Evolutionary conservation across 2,113 vertebrate species (phyloP).

Genomic region (Bambusicola thoracicus): DNA sequence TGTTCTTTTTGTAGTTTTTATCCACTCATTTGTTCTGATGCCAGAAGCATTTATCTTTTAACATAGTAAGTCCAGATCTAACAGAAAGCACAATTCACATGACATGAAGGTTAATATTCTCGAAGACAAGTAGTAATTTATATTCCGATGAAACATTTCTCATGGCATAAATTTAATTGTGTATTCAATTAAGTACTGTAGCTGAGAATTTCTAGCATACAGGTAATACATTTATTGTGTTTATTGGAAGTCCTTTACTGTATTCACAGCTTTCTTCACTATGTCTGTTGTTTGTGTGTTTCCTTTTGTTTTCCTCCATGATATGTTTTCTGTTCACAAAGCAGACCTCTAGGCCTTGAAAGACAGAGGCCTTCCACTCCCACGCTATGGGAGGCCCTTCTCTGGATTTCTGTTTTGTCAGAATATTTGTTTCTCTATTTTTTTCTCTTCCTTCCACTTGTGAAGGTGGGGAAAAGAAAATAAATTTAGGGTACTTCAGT

Average conservation of each 20-base stretch:
- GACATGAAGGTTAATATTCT: not conserved
- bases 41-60: not conserved
- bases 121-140: not conserved
- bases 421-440: not conserved
- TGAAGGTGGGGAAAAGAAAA: not conserved
- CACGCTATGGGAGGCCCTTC: not conserved
- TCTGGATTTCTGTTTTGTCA: not conserved
- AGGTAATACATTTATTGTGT: not conserved
- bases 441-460: not conserved
- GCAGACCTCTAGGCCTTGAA: not conserved
- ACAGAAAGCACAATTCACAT: not conserved
- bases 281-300: rapidly evolving
- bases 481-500: not conserved
- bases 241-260: not conserved
- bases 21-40: not conserved
- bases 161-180: not conserved
- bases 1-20: not conserved
- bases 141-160: not conserved
- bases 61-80: not conserved
- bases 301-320: not conserved
- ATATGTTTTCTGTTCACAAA: not conserved
- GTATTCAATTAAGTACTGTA: not conserved
- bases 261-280: not conserved
- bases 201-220: not conserved
- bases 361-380: not conserved